Conservation (phyloP, 2,113 vertebrate species). For the Glaucidium brasilianum region DNA sequence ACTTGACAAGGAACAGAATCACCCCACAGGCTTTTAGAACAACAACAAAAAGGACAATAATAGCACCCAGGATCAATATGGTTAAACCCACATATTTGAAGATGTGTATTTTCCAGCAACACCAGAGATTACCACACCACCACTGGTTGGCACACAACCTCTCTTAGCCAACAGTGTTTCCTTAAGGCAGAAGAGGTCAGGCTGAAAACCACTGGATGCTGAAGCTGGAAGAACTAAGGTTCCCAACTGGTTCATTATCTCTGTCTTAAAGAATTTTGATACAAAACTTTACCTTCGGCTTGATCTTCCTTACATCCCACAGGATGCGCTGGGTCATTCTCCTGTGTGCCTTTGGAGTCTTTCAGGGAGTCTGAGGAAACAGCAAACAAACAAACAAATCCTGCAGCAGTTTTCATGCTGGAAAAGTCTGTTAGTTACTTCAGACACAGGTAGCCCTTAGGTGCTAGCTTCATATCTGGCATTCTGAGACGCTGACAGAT, state of each 20-base stretch:
- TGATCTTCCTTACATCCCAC: slow-evolving; percentile 49
- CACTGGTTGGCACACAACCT: background rate
- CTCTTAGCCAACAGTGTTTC: background rate
- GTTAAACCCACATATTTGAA: background rate
- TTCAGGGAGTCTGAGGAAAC: slow-evolving; percentile 59
- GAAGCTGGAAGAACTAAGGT: background rate
- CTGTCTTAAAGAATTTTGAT: background rate
- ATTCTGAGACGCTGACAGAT: background rate
- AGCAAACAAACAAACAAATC: slow-evolving; percentile 18
- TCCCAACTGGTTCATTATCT: background rate
- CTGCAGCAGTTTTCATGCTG: background rate
- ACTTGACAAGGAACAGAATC: background rate
- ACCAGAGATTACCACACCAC: background rate
- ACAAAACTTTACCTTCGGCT: slow-evolving; percentile 56
- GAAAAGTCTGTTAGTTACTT: background rate
- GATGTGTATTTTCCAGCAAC: background rate
- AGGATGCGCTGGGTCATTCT: slow-evolving; percentile 17
- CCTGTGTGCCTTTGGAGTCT: background rate
- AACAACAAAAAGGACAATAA: background rate
- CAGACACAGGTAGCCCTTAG: background rate
- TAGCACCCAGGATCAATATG: background rate
- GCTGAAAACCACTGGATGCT: background rate
- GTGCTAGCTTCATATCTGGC: background rate
- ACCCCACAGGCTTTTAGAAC: background rate
- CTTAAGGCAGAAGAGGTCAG: background rate